Base-by-base conservation (phyloP, 2,888 invertebrate species). In the Tenthredo livida region DNA sequence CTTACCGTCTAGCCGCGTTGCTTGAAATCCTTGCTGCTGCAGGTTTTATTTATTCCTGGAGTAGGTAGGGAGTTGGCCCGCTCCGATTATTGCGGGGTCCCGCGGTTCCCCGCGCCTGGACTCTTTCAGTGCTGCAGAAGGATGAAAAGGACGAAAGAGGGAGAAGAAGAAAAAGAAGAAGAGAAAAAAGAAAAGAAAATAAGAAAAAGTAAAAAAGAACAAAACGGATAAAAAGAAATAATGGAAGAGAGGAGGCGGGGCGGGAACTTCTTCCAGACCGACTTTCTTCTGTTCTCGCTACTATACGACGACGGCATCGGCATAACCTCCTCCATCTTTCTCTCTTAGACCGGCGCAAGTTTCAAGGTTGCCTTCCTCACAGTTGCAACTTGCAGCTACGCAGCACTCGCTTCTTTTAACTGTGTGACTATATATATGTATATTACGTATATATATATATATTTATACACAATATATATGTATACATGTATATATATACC, bases 301-400 rank as follows among this genome's bases (percentile, higher is more conserved):
- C 50, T 29, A 40, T 33, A 80, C 37, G 58, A n/a, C n/a, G 10
- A 47, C 12, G 50, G 50, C 54, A 29, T 12, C 25, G 29, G 70
- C 33, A 70, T 33, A 37, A 65, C 61, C 61, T 77, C 80, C 43
- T 67, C 83, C 58, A 58, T 83, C 83, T 83, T 83, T 83, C 83
- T 83, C 83, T 67, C 67, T 67, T 65, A 37, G 10, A 21, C 43
- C 47, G 47, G 65, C 83, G 67, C 87, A 88, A 87, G 88, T 90
- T 91, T 91, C 91, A 91, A 91, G 91, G 91, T 91, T 90, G 88
- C 87, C 87, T 67, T 67, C 87, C 86, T 88, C 86, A 85, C 89
- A 87, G 87, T 88, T 88, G 88, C 89, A 89, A 87, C 88, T 86
- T 87, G 87, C 86, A 72, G 47, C 73, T 84, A 83, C 84, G 67